Conservation (phyloP, 2,797 vertebrate genomes). For the Falco peregrinus region DNA sequence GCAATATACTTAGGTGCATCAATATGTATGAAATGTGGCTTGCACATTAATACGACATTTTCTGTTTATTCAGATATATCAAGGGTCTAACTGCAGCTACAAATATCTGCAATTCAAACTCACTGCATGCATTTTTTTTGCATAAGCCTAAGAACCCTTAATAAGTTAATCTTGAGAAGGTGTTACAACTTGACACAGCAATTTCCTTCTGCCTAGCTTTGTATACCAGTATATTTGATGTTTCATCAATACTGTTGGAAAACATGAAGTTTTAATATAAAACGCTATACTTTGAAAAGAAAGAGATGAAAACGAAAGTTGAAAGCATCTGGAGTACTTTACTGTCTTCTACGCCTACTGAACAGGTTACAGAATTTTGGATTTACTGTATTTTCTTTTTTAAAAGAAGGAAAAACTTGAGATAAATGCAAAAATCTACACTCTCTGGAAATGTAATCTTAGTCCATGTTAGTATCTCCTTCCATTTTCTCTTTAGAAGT, state of each 20-base stretch:
- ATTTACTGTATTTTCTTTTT: background rate
- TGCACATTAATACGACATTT: background rate
- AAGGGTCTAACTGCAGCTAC: background rate
- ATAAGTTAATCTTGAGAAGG: slow-evolving; percentile 4
- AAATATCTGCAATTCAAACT: slow-evolving; percentile 12
- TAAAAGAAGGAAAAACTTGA: background rate
- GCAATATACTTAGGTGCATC: background rate
- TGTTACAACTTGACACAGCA: background rate
- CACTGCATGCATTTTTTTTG: background rate
- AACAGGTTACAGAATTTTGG: background rate
- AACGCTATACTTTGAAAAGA: background rate
- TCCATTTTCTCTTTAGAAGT: background rate
- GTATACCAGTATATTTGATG: background rate
- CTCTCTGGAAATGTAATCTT: background rate
- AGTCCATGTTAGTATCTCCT: background rate
- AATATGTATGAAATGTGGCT: background rate
- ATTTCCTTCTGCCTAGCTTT: background rate
- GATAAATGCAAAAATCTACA: background rate
- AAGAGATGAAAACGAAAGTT: background rate
- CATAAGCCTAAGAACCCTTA: background rate
- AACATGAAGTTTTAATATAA: background rate
- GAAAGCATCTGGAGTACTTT: background rate
- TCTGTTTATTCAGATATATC: background rate
- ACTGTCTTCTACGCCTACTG: background rate
- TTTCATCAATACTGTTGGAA: background rate